Base-by-base conservation (phyloP, 23 tunicate genomes). In the Ascidia mentula region DNA sequence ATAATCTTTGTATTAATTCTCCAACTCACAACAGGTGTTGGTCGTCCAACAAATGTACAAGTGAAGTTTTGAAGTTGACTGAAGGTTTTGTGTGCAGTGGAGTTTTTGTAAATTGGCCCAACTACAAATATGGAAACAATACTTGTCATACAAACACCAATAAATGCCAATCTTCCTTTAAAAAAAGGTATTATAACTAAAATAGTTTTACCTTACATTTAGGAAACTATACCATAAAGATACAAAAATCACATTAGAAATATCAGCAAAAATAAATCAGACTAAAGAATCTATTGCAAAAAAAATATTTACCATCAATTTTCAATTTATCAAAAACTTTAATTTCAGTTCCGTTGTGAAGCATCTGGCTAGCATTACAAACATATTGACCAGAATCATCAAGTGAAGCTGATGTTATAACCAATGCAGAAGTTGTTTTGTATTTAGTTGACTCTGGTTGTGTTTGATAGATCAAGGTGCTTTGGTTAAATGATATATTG, bases 41-140 rank as follows among this genome's bases (percentile, higher is more conserved):
- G 33, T 7, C 40, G 28, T 6, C 78, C 78, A 38, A 74, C 40
- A 74, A 74, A 74, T 36, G 12, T 74, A 38, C 45, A 74, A 35
- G 78, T 74, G 46, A 34, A 74, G n/a, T n/a, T n/a, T 74, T 38
- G 40, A 34, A 28, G 24, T 28, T 5, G 65, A 53, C 7, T 53
- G 13, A 53, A 6, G n/a, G n/a, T n/a, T n/a, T n/a, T n/a, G n/a
- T n/a, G n/a, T n/a, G n/a, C n/a, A n/a, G n/a, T n/a, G n/a, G n/a
- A n/a, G n/a, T n/a, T n/a, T n/a, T n/a, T n/a, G n/a, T n/a, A n/a
- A n/a, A n/a, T n/a, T n/a, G n/a, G n/a, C n/a, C n/a, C n/a, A n/a
- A n/a, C n/a, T n/a, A n/a, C n/a, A n/a, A n/a, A n/a, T n/a, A n/a
- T n/a, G n/a, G n/a, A n/a, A n/a, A n/a, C n/a, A n/a, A n/a, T n/a